phyloP scores from a whole-genome alignment of 2,113 vertebrate genomes.

The Synchiropus splendidus region DNA sequence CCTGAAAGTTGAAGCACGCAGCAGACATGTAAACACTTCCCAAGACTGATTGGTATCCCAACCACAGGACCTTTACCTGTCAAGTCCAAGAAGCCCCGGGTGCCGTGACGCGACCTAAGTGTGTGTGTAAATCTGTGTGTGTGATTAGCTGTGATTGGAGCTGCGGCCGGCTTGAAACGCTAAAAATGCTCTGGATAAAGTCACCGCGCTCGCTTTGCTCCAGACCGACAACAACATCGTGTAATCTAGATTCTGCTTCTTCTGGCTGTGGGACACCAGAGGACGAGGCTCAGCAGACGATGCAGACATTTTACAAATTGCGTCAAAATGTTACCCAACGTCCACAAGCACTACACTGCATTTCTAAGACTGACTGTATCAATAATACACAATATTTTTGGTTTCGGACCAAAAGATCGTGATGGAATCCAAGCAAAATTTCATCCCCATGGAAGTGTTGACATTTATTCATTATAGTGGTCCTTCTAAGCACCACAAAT shows the following conservation, averaged over 20 bases:
- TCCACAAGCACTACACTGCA: too few species aligned
- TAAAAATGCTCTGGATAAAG: slow-evolving; percentile 63
- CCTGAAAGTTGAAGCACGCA: slow-evolving; percentile 47
- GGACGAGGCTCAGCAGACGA: slow-evolving; percentile 16
- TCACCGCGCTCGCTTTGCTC: slow-evolving; percentile 46
- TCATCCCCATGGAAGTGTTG: too few species aligned
- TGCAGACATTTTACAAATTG: too few species aligned
- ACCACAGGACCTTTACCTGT: slow-evolving; percentile 65
- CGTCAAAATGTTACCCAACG: too few species aligned
- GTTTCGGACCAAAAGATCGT: too few species aligned
- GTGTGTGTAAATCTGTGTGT: slow-evolving; percentile 16
- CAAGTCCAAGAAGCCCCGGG: slow-evolving; percentile 40
- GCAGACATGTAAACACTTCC: slow-evolving; percentile 62
- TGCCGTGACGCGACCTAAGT: slow-evolving; percentile 47
- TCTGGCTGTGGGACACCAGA: slow-evolving; percentile 32
- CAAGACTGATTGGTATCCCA: slow-evolving; percentile 61
- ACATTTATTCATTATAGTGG: too few species aligned
- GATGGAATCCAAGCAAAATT: too few species aligned
- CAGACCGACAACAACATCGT: slow-evolving; percentile 52
- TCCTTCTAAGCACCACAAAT: too few species aligned
- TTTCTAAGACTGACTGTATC: too few species aligned
- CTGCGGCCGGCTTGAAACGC: slow-evolving; percentile 40
- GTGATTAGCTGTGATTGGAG: slow-evolving; percentile 63
- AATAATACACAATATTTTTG: too few species aligned
- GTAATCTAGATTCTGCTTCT: slow-evolving; percentile 43